A percentile compares a stretch with the other conserved stretches of the same genome.
phyloP scores from a whole-genome alignment of 2,797 vertebrate genomes.

The Anguilla megastoma region DNA sequence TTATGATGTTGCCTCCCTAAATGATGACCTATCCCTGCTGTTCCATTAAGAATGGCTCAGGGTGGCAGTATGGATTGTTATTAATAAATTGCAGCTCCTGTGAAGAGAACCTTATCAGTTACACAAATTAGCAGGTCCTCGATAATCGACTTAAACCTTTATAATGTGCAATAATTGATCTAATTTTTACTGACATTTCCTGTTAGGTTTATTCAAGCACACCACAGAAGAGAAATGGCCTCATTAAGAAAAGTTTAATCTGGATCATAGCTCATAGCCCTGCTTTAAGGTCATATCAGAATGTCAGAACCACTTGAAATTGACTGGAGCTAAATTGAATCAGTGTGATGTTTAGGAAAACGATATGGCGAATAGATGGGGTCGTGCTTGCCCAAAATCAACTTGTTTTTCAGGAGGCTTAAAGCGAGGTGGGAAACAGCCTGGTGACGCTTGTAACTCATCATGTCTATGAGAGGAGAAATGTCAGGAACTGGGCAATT shows the following conservation, averaged over 20 bases:
- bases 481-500: constrained; percentile 88
- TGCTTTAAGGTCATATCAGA: constrained; percentile 88
- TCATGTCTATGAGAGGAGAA: constrained; percentile 89
- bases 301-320: constrained; percentile 88
- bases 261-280: constrained; percentile 97
- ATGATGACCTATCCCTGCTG: constrained; percentile 80
- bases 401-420: constrained; percentile 86
- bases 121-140: constrained; percentile 91
- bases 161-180: constrained; percentile 98
- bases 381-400: constrained; percentile 79
- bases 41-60: constrained; percentile 75
- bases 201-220: constrained; percentile 63
- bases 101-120: constrained; percentile 86
- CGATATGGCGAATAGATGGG: constrained; percentile 97
- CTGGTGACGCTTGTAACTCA: constrained; percentile 85
- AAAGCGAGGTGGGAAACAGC: constrained; percentile 53
- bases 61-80: constrained; percentile 85
- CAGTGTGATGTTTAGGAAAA: constrained; percentile 85
- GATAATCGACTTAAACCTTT: constrained; percentile 93
- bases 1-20: constrained; percentile 90
- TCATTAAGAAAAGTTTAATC: constrained; percentile 99
- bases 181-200: constrained; percentile 90
- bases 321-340: constrained; percentile 87
- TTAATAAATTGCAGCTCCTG: constrained; percentile 92
- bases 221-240: constrained; percentile 92